These are phyloP conservation scores for Athene noctua DNA, from an alignment of 2,113 vertebrate genomes.

Conservation along the genomic window DNA sequence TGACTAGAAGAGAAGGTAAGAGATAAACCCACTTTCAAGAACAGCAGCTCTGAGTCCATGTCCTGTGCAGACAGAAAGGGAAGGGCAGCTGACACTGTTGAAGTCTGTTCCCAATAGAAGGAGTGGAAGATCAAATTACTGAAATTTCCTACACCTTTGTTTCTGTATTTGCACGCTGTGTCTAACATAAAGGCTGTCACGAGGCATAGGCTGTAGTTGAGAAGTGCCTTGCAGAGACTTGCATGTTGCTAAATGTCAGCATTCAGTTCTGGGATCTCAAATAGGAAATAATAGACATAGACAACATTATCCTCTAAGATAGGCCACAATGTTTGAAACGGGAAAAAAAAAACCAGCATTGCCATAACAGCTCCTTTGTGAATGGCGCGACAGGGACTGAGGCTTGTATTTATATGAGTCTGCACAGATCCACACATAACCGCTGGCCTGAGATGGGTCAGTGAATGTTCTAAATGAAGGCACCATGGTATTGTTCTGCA, in stretches of 20 bases:
- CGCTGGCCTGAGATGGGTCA: constrained; percentile 46
- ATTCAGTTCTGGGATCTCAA: not conserved
- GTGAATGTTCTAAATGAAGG: constrained; percentile 36
- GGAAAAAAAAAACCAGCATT: not conserved
- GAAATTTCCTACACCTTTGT: not conserved
- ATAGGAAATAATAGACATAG: constrained; percentile 34
- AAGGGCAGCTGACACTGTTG: not conserved
- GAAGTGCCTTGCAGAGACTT: not conserved
- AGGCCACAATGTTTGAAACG: not conserved
- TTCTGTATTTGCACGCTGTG: not conserved
- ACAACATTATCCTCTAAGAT: constrained; percentile 47
- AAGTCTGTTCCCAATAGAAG: not conserved
- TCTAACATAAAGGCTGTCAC: not conserved
- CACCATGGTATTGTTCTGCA: constrained; percentile 1
- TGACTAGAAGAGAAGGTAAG: not conserved
- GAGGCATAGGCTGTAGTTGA: not conserved
- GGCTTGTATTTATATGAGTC: constrained; percentile 19
- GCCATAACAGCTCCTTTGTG: constrained; percentile 50
- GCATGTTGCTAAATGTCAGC: not conserved
- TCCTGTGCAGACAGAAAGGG: not conserved
- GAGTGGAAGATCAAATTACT: not conserved
- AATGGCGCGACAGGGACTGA: constrained; percentile 51
- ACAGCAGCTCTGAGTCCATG: not conserved
- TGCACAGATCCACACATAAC: constrained; percentile 21
- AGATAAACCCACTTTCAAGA: not conserved